A percentile compares a stretch with the other conserved stretches of the same genome.
These are phyloP conservation scores for Hiodon alosoides DNA, from an alignment of 2,113 vertebrate genomes.

Conservation along the genomic window DNA sequence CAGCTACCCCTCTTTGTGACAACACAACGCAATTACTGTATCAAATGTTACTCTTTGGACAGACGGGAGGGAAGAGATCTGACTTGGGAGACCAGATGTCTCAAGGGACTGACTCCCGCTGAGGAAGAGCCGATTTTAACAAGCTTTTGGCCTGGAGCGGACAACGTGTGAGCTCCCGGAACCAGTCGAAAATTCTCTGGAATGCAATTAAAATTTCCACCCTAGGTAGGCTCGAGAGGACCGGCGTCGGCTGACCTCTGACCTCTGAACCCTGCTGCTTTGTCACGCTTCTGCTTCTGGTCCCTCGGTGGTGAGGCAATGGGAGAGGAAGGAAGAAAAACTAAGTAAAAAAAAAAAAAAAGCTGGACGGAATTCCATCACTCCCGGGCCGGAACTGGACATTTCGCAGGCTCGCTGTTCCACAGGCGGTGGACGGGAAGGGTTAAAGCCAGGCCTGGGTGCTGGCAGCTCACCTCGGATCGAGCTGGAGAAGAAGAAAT, in stretches of 20 bases:
- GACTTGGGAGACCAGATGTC: constrained; percentile 52
- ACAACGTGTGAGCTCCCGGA: constrained; percentile 28
- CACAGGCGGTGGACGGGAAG: background rate
- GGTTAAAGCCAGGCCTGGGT: background rate
- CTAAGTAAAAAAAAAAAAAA: background rate
- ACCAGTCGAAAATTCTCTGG: background rate
- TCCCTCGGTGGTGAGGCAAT: background rate
- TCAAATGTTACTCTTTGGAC: constrained; percentile 53
- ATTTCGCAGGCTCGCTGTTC: background rate
- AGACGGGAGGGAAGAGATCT: constrained; percentile 33
- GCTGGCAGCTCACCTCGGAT: background rate
- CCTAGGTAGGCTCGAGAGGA: background rate
- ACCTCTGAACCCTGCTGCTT: background rate
- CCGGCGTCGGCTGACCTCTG: background rate
- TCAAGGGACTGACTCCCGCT: constrained; percentile 34
- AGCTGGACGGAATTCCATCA: too few species aligned
- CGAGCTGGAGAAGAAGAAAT: constrained; percentile 4
- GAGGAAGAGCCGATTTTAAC: constrained; percentile 49
- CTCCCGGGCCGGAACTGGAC: too few species aligned
- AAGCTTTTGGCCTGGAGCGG: constrained; percentile 39
- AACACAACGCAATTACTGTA: constrained; percentile 49
- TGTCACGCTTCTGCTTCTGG: background rate
- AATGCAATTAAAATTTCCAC: constrained; percentile 38
- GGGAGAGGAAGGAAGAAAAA: background rate
- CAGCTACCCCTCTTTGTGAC: constrained; percentile 35